Evolutionary conservation across 2,113 vertebrate genomes (phyloP).

Genomic region (Columba livia): DNA sequence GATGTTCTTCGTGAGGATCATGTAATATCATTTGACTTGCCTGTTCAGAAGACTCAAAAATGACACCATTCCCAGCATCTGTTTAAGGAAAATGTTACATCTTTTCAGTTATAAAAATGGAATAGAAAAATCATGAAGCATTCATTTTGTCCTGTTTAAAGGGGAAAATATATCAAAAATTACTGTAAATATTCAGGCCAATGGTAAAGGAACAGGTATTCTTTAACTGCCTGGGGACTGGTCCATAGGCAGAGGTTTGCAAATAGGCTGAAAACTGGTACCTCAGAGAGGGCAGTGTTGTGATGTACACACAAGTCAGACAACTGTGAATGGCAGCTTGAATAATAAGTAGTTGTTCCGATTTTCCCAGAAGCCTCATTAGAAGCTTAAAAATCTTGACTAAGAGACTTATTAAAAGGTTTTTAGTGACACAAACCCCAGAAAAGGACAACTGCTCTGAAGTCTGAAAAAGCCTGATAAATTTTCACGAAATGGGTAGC

Average conservation of each 20-base stretch:
- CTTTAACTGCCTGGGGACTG: background rate
- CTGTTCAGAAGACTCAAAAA: background rate
- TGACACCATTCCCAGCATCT: background rate
- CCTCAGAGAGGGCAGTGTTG: background rate
- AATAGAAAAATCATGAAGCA: background rate
- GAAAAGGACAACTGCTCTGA: background rate
- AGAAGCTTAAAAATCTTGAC: background rate
- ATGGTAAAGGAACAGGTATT: background rate
- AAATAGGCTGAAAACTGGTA: background rate
- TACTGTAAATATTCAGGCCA: background rate
- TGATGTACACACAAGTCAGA: background rate
- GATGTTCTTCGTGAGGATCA: background rate
- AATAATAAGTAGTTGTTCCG: background rate
- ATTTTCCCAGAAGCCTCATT: background rate
- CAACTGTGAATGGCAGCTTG: background rate
- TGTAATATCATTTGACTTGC: background rate
- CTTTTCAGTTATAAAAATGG: background rate
- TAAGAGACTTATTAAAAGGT: background rate
- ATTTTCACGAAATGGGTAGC: background rate
- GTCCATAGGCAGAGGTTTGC: rapidly evolving
- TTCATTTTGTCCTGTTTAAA: background rate
- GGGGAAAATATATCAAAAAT: background rate
- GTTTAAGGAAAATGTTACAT: background rate
- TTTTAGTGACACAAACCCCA: background rate
- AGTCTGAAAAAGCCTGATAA: background rate